These are phyloP conservation scores for Varanus salvator DNA, from an alignment of 2,113 vertebrate species.

Conservation along the genomic window DNA sequence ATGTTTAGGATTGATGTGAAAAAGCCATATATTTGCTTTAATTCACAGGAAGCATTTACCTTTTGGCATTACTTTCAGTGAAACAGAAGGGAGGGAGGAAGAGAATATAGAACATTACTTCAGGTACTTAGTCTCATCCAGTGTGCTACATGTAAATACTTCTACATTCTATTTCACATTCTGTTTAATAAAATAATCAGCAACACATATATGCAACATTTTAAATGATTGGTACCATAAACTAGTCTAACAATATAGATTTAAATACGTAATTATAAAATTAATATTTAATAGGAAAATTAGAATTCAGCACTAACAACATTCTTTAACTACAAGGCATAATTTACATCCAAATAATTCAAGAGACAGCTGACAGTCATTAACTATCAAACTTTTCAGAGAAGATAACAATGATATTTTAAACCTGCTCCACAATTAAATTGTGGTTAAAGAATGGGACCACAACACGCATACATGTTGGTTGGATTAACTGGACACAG, in stretches of 20 bases:
- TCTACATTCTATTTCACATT: background rate
- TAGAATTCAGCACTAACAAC: background rate
- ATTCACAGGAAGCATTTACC: background rate
- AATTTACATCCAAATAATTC: background rate
- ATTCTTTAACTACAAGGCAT: background rate
- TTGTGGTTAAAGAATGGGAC: background rate
- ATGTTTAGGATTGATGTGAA: constrained; percentile 1
- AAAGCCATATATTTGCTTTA: background rate
- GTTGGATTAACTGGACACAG: background rate
- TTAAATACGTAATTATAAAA: constrained; percentile 35
- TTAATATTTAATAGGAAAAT: background rate
- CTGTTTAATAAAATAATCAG: constrained; percentile 27
- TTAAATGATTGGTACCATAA: constrained; percentile 25
- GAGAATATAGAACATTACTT: background rate
- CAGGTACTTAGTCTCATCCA: constrained; percentile 21
- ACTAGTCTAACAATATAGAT: background rate
- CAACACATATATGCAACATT: background rate
- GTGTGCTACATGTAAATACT: background rate
- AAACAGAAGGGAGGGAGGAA: background rate
- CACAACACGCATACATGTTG: background rate
- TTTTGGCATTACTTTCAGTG: background rate
- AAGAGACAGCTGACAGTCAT: background rate
- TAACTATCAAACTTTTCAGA: background rate
- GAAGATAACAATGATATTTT: background rate
- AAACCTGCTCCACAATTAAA: background rate